A percentile compares a stretch with the other conserved stretches of the same genome.
Conservation (phyloP, 2,113 vertebrate genomes). For the Benitochromis conjunctus region DNA sequence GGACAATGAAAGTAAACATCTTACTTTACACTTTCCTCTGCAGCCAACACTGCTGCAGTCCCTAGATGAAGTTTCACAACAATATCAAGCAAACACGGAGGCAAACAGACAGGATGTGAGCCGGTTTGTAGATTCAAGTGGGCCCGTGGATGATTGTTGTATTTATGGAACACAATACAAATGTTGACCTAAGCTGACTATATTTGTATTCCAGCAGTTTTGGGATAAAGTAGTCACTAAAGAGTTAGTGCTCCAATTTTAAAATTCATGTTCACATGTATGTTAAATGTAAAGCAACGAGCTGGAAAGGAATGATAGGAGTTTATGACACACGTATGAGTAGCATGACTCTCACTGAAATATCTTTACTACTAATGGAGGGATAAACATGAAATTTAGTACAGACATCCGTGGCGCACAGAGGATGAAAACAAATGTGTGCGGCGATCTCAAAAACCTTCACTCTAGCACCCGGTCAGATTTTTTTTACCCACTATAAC, state of each 20-base stretch:
- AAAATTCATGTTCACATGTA: neutral
- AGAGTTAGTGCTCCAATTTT: neutral
- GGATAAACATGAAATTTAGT: neutral
- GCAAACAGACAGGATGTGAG: neutral
- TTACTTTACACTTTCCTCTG: neutral
- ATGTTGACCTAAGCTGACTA: neutral
- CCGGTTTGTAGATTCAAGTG: neutral
- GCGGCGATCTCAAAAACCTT: neutral
- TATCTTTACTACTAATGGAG: neutral
- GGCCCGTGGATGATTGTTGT: neutral
- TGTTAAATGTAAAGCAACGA: neutral
- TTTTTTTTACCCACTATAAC: neutral
- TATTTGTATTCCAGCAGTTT: neutral
- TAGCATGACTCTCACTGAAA: neutral
- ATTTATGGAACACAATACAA: neutral
- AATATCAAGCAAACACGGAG: neutral
- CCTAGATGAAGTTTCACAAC: slow-evolving; percentile 23
- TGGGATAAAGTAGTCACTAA: neutral
- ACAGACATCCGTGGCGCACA: neutral
- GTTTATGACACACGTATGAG: neutral
- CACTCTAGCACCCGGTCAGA: neutral
- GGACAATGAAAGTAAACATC: slow-evolving; percentile 7
- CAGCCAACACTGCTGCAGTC: neutral
- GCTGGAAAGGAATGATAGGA: neutral
- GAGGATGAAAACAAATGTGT: neutral